Conservation (phyloP, 2,113 vertebrate genomes). For the Catagonus wagneri region DNA sequence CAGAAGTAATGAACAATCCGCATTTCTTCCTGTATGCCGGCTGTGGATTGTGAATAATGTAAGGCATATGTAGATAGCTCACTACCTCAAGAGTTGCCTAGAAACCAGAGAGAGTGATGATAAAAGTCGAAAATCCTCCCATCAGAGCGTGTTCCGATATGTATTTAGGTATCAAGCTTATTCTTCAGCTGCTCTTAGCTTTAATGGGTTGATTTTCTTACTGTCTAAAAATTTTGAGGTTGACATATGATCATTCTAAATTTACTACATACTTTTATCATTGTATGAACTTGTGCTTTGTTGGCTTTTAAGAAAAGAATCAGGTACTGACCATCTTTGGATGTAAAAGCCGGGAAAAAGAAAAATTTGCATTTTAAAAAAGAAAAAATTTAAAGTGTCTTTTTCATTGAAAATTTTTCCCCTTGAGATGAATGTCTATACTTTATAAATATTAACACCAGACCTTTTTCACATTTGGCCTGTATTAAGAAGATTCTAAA, state of each 20-base stretch:
- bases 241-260: slow-evolving; percentile 55
- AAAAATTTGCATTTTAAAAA: slow-evolving; percentile 54
- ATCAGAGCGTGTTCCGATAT: slow-evolving; percentile 35
- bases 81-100: slow-evolving; percentile 52
- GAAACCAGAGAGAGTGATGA: slow-evolving; percentile 41
- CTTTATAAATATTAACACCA: slow-evolving; percentile 54
- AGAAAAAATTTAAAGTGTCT: background rate
- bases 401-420: slow-evolving; percentile 44
- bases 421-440: slow-evolving; percentile 37
- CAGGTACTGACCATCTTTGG: background rate
- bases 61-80: background rate
- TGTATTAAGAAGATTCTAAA: slow-evolving; percentile 2
- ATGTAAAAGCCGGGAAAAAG: background rate
- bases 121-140: background rate
- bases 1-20: background rate
- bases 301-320: slow-evolving; percentile 16
- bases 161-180: background rate
- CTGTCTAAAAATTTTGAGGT: slow-evolving; percentile 60
- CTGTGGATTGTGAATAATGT: background rate
- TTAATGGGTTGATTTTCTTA: slow-evolving; percentile 63
- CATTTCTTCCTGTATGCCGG: background rate
- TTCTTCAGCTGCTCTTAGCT: slow-evolving; percentile 55
- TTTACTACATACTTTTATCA: background rate
- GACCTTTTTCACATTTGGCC: background rate
- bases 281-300: slow-evolving; percentile 19